Conservation (phyloP, 1,140 invertebrate genomes). For the Acromyrmex echinatior region DNA sequence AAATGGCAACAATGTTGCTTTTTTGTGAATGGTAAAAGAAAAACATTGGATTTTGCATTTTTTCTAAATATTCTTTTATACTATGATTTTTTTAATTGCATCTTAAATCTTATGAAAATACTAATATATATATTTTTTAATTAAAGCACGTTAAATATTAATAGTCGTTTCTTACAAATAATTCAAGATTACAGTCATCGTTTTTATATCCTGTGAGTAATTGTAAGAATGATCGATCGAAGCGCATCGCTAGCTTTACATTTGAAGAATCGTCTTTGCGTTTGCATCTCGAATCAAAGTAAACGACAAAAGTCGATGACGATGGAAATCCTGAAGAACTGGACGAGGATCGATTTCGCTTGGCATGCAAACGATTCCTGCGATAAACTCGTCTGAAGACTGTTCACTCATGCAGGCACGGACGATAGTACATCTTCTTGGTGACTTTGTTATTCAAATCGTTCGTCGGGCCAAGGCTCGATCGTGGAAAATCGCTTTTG, state of each 20-base stretch:
- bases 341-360: constrained; percentile 65
- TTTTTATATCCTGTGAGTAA: background rate
- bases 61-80: background rate
- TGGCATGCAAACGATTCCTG: constrained; percentile 75
- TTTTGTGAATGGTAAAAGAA: background rate
- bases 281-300: background rate
- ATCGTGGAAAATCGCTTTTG: constrained; percentile 70
- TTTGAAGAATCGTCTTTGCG: background rate
- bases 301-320: constrained; percentile 35
- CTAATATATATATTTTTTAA: background rate
- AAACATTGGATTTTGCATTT: background rate
- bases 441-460: constrained; percentile 84
- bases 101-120: constrained; percentile 17
- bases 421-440: constrained; percentile 74
- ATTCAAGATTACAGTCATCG: background rate
- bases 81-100: background rate
- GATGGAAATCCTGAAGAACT: constrained; percentile 48
- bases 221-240: background rate
- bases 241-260: background rate
- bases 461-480: constrained; percentile 9
- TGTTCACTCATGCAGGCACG: constrained; percentile 47
- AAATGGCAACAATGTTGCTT: background rate
- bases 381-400: constrained; percentile 63
- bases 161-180: background rate
- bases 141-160: background rate